Percentiles rank a stretch among this genome's conserved stretches.
phyloP scores from a whole-genome alignment of 2,113 vertebrate species.

The Colaptes auratus region DNA sequence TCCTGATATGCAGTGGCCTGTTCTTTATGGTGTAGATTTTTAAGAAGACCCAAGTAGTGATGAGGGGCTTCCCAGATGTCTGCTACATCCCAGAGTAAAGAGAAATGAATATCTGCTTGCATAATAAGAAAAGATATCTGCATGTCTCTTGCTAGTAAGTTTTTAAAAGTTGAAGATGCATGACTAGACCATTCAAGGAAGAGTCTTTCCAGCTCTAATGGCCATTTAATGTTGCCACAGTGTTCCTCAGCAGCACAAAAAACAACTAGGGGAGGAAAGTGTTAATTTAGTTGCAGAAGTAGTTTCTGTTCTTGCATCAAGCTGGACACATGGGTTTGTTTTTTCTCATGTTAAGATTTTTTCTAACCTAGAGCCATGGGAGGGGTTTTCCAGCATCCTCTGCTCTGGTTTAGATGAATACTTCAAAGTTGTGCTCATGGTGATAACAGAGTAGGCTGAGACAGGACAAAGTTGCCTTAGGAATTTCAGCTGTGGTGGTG shows the following conservation, averaged over 20 bases:
- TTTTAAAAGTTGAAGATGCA: fast-evolving
- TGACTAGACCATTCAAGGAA: not conserved
- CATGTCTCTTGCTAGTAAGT: not conserved
- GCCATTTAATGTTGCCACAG: not conserved
- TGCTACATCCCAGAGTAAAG: not conserved
- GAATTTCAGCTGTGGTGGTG: not conserved
- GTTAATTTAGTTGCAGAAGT: not conserved
- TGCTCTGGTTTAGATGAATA: not conserved
- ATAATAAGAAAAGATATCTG: not conserved
- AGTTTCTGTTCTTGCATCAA: not conserved
- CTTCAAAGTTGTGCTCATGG: not conserved
- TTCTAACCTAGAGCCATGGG: not conserved
- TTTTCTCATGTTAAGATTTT: not conserved
- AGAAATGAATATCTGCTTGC: not conserved
- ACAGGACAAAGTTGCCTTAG: not conserved
- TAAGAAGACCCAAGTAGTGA: not conserved
- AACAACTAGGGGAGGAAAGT: not conserved
- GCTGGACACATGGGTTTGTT: not conserved
- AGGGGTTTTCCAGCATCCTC: not conserved
- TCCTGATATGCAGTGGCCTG: not conserved
- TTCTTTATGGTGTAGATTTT: not conserved
- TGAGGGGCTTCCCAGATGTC: not conserved
- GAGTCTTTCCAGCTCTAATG: not conserved
- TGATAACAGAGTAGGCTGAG: not conserved
- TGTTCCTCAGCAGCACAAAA: not conserved